phyloP scores from a whole-genome alignment of 2,888 invertebrate species.

The Arctia plantaginis region DNA sequence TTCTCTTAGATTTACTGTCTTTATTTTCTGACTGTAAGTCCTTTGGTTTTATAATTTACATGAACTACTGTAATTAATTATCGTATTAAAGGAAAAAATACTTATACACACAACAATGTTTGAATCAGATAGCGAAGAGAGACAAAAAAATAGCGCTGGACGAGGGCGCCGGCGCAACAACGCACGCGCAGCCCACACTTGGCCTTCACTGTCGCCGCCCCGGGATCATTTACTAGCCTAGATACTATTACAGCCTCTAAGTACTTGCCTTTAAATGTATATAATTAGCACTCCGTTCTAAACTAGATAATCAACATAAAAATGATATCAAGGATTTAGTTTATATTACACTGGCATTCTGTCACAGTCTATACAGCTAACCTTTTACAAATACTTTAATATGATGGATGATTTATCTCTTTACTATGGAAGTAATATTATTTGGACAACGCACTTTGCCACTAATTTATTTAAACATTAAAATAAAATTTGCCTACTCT shows the following conservation, averaged over 20 bases:
- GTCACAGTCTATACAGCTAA: conserved; percentile 6
- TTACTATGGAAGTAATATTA: conserved; percentile 22
- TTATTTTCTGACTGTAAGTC: neutral
- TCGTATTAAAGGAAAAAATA: neutral
- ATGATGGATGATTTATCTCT: conserved; percentile 15
- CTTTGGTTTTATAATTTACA: neutral
- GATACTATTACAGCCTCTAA: conserved; percentile 70
- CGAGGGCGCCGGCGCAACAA: conserved; percentile 59
- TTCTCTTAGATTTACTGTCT: neutral
- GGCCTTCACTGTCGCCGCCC: conserved; percentile 71
- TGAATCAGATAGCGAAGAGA: conserved; percentile 51
- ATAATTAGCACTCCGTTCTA: conserved; percentile 62
- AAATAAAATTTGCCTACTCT: conserved; percentile 41
- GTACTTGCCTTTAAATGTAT: conserved; percentile 59
- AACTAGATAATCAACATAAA: conserved; percentile 53
- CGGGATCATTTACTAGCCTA: conserved; percentile 78
- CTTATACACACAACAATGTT: conserved; percentile 29
- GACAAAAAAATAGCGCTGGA: conserved; percentile 57
- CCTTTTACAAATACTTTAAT: conserved; percentile 12
- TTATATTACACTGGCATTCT: conserved; percentile 23
- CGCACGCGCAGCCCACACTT: conserved; percentile 65
- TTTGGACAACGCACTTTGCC: conserved; percentile 18
- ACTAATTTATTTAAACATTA: conserved; percentile 35
- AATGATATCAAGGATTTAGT: conserved; percentile 54
- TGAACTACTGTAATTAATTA: neutral